These are phyloP conservation scores for Prunella strophiata DNA, from an alignment of 2,797 vertebrate genomes.

Conservation along the genomic window DNA sequence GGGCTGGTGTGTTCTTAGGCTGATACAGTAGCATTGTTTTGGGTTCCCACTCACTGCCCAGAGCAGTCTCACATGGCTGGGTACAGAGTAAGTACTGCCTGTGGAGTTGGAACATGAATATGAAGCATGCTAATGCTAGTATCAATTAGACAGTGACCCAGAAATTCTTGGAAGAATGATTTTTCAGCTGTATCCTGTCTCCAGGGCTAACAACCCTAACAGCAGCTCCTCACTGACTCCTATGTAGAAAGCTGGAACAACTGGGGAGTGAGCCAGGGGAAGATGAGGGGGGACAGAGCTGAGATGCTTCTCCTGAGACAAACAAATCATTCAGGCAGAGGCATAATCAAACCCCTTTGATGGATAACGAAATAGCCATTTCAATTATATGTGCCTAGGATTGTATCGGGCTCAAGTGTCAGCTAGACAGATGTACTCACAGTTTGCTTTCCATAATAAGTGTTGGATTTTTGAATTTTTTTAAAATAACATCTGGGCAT, in stretches of 20 bases:
- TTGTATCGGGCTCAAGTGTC: constrained; percentile 59
- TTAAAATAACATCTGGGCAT: constrained; percentile 43
- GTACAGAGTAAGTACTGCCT: constrained; percentile 68
- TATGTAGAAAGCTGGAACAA: constrained; percentile 64
- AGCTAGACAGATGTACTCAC: constrained; percentile 49
- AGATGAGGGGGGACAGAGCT: constrained; percentile 50
- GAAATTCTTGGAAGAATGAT: constrained; percentile 88
- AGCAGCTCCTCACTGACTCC: constrained; percentile 40
- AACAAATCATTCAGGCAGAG: constrained; percentile 65
- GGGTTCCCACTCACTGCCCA: constrained; percentile 52
- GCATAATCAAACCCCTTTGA: constrained; percentile 51
- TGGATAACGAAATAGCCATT: constrained; percentile 40
- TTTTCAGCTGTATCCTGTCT: constrained; percentile 77
- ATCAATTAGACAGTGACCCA: constrained; percentile 94
- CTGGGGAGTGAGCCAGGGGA: constrained; percentile 61
- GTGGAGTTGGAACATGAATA: constrained; percentile 80
- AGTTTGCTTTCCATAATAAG: constrained; percentile 66
- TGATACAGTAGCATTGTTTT: not conserved
- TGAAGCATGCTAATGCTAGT: constrained; percentile 86
- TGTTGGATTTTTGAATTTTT: constrained; percentile 57
- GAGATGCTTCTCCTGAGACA: constrained; percentile 59
- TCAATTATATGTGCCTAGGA: constrained; percentile 47
- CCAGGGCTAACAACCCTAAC: constrained; percentile 60
- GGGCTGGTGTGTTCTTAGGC: constrained; percentile 43
- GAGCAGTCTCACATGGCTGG: constrained; percentile 74